Base-by-base conservation (phyloP, 2,113 vertebrate species). In the Anguilla rostrata region DNA sequence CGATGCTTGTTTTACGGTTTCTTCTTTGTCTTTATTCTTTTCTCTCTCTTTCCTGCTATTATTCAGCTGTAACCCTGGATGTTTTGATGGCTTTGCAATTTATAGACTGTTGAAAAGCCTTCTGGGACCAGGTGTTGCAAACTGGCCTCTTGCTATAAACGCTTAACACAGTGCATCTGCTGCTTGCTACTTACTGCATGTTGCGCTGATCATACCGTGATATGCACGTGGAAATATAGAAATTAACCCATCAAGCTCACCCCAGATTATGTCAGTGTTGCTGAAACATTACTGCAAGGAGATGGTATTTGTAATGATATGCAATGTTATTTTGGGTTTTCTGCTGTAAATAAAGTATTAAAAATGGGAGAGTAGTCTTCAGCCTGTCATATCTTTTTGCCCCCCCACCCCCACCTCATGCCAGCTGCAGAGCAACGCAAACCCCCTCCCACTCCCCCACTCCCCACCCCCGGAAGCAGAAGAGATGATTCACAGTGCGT, bases 401-500 rank as follows among this genome's bases (percentile, higher is more conserved):
- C 40, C 79, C 15, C 41, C 40, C 40, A 39, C 15, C 41, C 43
- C 16, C 22, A 41, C 18, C 41, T 26, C 43, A 82, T 34, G n/a
- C 81, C 40, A 49, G 20, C 46, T 49, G 81, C 81, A 82, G 43
- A 82, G 46, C 8, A 0, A 49, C 16, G 60, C 11, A 26, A 14
- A 26, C 60, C 60, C 60, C 60, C 14, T 15, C 53, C 53, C 1
- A 7, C 53, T n/a, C 39, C 34, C 79, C 39, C 79, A 15, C 79
- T 43, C 34, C 11, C 71, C n/a, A 29, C n/a, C 71, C 71, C 8
- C 71, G 16, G 9, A n/a, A 82, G 41, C 7, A 43, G 41, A 22
- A 82, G 81, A 53, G 81, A 82, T 49, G 81, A 82, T 82, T 49
- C 83, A 84, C 16, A 26, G 60, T 84, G 71, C 26, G 60, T 84